These are phyloP conservation scores for Spialia ferax DNA, from an alignment of 2,888 invertebrate genomes.

Conservation along the genomic window DNA sequence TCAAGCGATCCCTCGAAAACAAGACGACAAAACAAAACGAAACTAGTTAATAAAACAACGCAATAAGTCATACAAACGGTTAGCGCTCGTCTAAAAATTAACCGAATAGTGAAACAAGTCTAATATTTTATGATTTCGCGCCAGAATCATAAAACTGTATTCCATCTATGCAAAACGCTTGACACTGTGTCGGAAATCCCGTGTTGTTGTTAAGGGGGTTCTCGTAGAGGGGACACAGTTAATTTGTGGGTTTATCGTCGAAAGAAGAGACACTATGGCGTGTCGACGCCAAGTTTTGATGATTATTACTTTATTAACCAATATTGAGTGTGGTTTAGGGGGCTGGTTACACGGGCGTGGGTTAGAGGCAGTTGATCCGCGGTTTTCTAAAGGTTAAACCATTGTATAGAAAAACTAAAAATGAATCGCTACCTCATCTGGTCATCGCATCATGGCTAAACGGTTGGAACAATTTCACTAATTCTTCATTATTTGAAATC, in stretches of 20 bases:
- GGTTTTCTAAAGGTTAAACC: too few species aligned
- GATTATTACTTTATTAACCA: conserved; percentile 86
- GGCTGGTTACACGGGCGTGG: conserved; percentile 46
- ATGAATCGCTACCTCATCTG: too few species aligned
- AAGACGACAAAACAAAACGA: conserved; percentile 26
- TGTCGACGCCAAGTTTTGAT: conserved; percentile 79
- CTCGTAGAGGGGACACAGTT: conserved; percentile 34
- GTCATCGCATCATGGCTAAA: too few species aligned
- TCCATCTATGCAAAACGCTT: conserved; percentile 42
- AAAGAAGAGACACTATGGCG: conserved; percentile 51
- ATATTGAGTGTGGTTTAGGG: conserved; percentile 73
- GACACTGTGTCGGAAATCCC: conserved; percentile 41
- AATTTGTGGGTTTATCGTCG: conserved; percentile 31
- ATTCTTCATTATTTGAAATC: too few species aligned
- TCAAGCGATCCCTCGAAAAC: conserved; percentile 9
- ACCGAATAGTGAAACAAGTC: conserved; percentile 59
- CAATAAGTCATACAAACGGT: conserved; percentile 72
- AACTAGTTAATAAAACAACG: conserved; percentile 61
- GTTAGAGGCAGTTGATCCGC: not conserved
- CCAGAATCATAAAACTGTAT: conserved; percentile 39
- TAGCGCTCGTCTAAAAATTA: conserved; percentile 65
- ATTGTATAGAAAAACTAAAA: too few species aligned
- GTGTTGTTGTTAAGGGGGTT: conserved; percentile 17
- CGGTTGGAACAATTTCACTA: too few species aligned
- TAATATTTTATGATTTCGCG: conserved; percentile 54